Evolutionary conservation across 2,888 invertebrate species (phyloP), one percentile per base, ranked within the genome.

Genomic region (Epiblema foenella): DNA sequence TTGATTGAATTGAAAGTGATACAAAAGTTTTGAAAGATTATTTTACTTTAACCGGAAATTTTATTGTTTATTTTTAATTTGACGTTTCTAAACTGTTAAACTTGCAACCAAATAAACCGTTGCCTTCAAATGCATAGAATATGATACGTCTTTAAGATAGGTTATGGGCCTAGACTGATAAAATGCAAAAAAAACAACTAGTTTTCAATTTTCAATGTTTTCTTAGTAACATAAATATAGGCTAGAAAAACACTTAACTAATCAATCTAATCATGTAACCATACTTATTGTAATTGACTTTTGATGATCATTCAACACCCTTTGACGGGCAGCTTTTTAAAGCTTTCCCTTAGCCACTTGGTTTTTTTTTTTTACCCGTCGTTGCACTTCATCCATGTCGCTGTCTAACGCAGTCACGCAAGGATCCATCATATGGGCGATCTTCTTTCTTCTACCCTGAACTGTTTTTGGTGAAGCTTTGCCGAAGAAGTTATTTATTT

Each of bases 1-100:
- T 18, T 46, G 10, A 15, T 18, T 24, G 24, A 4, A 24, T 24
- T 64, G 65, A 64, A 66, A 69, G 52, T 57, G 37, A 39, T 58
- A 33, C 33, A 33, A 15, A 58, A 46, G 46, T n/a, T 46, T 46
- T 46, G n/a, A n/a, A n/a, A n/a, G n/a, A 46, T 46, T n/a, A n/a
- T n/a, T 46, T 46, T 42, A n/a, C n/a, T n/a, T n/a, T n/a, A n/a
- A n/a, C n/a, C n/a, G n/a, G n/a, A n/a, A n/a, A n/a, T n/a, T n/a
- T n/a, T n/a, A n/a, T n/a, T n/a, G n/a, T 0, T n/a, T n/a, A 5
- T n/a, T 8, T 5, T 7, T 46, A 46, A 12, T 46, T 46, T 46
- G n/a, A 7, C 7, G 5, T n/a, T n/a, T 46, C 4, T n/a, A 46
- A n/a, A 46, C 46, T n/a, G 29, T 2, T 29, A 29, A 33, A 24